Evolutionary conservation across 2,797 vertebrate genomes (phyloP).

Genomic region (Avahi laniger): DNA sequence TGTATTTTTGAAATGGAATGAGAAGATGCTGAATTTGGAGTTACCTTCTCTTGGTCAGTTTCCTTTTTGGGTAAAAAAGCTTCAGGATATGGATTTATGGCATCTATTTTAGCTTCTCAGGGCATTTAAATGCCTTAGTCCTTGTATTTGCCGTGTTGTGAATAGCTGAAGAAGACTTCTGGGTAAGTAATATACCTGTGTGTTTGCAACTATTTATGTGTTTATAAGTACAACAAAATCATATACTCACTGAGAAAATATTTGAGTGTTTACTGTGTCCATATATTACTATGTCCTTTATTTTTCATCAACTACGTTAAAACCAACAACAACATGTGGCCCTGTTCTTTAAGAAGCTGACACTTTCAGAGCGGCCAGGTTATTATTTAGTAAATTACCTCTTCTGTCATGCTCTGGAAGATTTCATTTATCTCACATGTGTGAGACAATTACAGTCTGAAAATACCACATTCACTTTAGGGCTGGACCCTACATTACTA

Average conservation of each 20-base stretch:
- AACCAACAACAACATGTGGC: background rate
- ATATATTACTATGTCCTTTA: background rate
- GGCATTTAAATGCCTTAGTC: background rate
- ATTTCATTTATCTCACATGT: background rate
- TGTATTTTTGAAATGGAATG: conserved; percentile 20
- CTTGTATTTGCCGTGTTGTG: background rate
- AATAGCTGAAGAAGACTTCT: background rate
- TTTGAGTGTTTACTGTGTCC: background rate
- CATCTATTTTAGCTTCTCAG: background rate
- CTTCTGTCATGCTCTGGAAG: background rate
- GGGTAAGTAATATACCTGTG: background rate
- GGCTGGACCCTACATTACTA: background rate
- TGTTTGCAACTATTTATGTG: background rate
- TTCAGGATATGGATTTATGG: background rate
- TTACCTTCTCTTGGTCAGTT: background rate
- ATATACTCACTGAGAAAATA: background rate
- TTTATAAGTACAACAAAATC: background rate
- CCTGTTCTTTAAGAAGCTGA: background rate
- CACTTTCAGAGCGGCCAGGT: background rate
- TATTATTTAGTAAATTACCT: conserved; percentile 16
- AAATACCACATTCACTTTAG: background rate
- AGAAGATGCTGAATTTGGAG: conserved; percentile 8
- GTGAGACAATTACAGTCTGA: background rate
- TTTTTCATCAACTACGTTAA: conserved; percentile 19
- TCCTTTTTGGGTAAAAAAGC: background rate